A percentile compares a stretch with the other conserved stretches of the same genome.
Evolutionary conservation across 2,797 vertebrate genomes (phyloP).

Genomic region (Parotocinclus haroldoi): DNA sequence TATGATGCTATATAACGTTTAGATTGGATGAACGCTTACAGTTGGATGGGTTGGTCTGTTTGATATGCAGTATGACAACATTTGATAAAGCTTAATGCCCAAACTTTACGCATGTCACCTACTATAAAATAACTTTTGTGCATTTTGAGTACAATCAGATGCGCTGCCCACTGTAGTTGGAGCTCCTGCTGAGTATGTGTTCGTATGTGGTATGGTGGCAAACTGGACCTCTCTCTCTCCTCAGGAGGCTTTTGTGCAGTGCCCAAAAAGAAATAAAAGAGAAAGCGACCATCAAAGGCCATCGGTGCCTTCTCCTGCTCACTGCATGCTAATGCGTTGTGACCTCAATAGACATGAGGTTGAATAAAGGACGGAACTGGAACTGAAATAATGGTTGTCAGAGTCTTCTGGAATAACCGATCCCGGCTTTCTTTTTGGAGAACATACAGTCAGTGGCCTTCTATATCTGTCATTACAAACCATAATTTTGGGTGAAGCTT

Average conservation of each 20-base stretch:
- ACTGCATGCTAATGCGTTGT: conserved; percentile 40
- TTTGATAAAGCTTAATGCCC: too few relatives aligned
- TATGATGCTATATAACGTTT: too few relatives aligned
- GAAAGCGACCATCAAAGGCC: conserved; percentile 39
- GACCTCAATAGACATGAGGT: conserved; percentile 41
- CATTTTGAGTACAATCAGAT: neutral
- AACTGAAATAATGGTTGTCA: conserved; percentile 37
- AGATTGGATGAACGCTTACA: too few relatives aligned
- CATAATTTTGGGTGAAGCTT: conserved; percentile 9
- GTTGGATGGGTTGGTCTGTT: too few relatives aligned
- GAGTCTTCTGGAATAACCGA: conserved; percentile 26
- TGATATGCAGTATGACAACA: too few relatives aligned
- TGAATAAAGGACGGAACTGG: conserved; percentile 33
- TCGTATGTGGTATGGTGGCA: conserved; percentile 41
- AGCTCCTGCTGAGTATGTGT: conserved; percentile 22
- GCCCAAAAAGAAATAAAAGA: conserved; percentile 58
- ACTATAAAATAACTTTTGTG: neutral
- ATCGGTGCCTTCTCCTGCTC: conserved; percentile 33
- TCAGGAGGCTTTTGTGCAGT: conserved; percentile 63
- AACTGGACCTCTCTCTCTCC: conserved; percentile 59
- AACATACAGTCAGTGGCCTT: conserved; percentile 5
- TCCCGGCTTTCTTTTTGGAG: conserved; percentile 19
- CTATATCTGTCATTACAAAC: conserved; percentile 20
- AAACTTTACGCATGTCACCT: too few relatives aligned
- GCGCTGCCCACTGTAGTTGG: neutral